Base-by-base conservation (phyloP, 2,888 invertebrate species). In the Pelosia muscerda region DNA sequence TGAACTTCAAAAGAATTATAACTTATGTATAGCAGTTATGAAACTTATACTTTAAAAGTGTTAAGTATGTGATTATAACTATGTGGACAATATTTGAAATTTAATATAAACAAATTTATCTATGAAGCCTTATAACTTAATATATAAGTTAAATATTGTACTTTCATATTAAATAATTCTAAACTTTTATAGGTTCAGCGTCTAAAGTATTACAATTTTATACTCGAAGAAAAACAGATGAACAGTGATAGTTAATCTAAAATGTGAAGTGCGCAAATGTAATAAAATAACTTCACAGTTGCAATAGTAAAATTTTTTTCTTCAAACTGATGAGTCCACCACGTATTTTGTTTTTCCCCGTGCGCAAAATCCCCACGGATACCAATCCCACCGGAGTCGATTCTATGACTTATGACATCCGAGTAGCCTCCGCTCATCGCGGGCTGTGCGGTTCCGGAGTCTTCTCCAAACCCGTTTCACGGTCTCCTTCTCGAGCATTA, bases 141-240 rank as follows among this genome's bases (percentile, higher is more conserved):
- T 63, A 56, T 66, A 42, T 42, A n/a, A 61, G 34, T 55, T 69
- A 76, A 66, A 56, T 72, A 68, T 68, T 76, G 66, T 65, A 64
- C 68, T 73, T 77, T 66, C 61, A 10, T 68, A 65, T 63, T 58
- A 38, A 38, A 4, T 38, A 26, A 28, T 34, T 22, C 59, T 59
- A 68, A 11, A 63, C 4, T 56, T 66, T 74, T 70, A 55, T 59
- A 63, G 60, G 61, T 42, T 73, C 53, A 67, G 38, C 55, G 62
- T 71, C 54, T 69, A 61, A 63, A 66, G 73, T 68, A 71, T 73
- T 73, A 25, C 55, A 61, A 57, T 53, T 65, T 54, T 26, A 53
- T 77, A 77, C 76, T 77, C 70, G 68, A 78, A 77, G 26, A 66
- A 76, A 68, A 77, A 73, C 58, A 79, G 9, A 23, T 34, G 49